Conservation (phyloP, 2,113 vertebrate species). For the Ondatra zibethicus region DNA sequence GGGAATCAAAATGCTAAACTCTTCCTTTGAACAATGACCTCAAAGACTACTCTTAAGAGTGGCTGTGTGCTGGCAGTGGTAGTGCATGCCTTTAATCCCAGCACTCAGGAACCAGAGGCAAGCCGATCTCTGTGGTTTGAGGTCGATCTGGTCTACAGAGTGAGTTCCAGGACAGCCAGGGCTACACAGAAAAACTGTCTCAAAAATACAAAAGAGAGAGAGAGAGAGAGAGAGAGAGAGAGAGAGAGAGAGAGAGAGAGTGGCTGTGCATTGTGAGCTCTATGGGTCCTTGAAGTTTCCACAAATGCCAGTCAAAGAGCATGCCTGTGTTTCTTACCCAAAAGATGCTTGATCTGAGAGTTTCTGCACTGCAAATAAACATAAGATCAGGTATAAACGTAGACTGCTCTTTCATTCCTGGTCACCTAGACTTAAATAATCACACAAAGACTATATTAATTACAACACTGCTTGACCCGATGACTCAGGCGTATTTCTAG, state of each 20-base stretch:
- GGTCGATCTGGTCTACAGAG: not conserved
- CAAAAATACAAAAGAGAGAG: not conserved
- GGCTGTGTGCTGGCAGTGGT: not conserved
- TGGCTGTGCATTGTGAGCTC: not conserved
- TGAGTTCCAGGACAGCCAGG: not conserved
- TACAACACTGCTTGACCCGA: too few relatives aligned
- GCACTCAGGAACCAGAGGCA: not conserved
- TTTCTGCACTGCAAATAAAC: conserved; percentile 14
- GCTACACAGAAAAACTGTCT: not conserved
- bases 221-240: too few relatives aligned
- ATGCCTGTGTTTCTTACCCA: not conserved
- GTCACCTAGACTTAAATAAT: too few relatives aligned
- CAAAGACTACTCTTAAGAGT: not conserved
- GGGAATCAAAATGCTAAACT: conserved; percentile 16
- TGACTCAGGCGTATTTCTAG: too few relatives aligned
- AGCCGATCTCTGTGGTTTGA: not conserved
- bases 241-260: too few relatives aligned
- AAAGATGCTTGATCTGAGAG: not conserved
- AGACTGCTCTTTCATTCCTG: too few relatives aligned
- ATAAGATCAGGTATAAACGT: not conserved
- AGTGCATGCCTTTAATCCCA: not conserved
- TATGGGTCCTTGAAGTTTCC: not conserved
- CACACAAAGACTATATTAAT: too few relatives aligned
- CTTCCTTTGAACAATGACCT: not conserved
- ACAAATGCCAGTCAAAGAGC: not conserved